Percentiles rank a stretch among this genome's conserved stretches.
Evolutionary conservation across 2,888 invertebrate species (phyloP).

Genomic region (Nymphalis urticae): DNA sequence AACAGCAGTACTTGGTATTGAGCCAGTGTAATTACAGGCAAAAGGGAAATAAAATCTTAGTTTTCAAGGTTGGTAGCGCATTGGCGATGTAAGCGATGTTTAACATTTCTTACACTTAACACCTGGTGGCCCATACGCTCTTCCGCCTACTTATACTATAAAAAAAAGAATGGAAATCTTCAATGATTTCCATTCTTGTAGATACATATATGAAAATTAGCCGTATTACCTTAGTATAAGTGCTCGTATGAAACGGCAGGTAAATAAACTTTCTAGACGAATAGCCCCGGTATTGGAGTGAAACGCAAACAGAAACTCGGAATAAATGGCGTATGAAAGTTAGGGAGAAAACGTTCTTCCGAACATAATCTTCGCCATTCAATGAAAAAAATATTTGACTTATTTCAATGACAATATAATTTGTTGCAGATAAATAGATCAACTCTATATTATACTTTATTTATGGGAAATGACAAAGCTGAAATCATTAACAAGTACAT

Average conservation of each 20-base stretch:
- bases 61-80: too few species aligned
- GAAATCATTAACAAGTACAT: too few species aligned
- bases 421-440: conserved; percentile 34
- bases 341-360: conserved; percentile 45
- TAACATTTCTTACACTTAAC: too few species aligned
- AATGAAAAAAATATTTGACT: conserved; percentile 42
- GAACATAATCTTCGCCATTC: conserved; percentile 45
- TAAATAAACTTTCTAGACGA: conserved; percentile 64
- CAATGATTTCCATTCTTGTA: too few species aligned
- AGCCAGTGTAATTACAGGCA: too few species aligned
- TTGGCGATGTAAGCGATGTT: too few species aligned
- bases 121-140: too few species aligned
- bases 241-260: conserved; percentile 55
- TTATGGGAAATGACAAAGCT: conserved; percentile 33
- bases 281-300: conserved; percentile 55
- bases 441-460: conserved; percentile 31
- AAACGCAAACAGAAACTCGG: conserved; percentile 63
- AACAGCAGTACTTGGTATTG: too few species aligned
- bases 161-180: too few species aligned
- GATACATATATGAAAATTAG: conserved; percentile 17
- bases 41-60: too few species aligned
- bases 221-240: conserved; percentile 38
- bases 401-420: conserved; percentile 41
- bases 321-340: conserved; percentile 60
- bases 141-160: too few species aligned